Evolutionary conservation across 92 coral and sea anemone genomes (phyloP).

Genomic region (Micromussa lordhowensis): DNA sequence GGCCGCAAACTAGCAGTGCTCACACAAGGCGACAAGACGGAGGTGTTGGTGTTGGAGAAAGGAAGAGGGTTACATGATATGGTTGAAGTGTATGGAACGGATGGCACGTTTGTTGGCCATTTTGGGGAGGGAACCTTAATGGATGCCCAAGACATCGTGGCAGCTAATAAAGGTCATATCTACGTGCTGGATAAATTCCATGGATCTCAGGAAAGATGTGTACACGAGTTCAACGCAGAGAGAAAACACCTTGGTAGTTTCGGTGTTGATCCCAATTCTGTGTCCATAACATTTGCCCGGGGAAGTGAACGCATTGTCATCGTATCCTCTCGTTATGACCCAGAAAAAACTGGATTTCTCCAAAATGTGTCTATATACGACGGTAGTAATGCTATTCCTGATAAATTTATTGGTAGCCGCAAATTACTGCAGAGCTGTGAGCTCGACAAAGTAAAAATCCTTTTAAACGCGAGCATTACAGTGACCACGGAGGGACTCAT

Average conservation of each 20-base stretch:
- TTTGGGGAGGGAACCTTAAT: constrained; percentile 2
- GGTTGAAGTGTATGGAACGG: constrained; percentile 8
- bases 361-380: constrained; percentile 8
- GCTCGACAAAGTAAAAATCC: neutral
- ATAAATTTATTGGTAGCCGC: neutral
- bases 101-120: neutral
- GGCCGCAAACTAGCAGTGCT: constrained; percentile 2
- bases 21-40: neutral
- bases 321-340: neutral
- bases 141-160: constrained; percentile 15
- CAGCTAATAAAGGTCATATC: neutral
- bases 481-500: neutral
- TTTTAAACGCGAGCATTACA: neutral
- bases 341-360: neutral
- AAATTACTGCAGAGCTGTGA: neutral
- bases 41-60: neutral
- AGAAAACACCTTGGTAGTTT: neutral
- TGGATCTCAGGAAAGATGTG: neutral
- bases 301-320: neutral
- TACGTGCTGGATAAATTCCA: neutral
- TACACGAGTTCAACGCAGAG: constrained; percentile 3
- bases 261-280: constrained; percentile 1
- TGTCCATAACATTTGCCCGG: neutral
- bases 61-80: neutral
- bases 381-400: neutral